A percentile compares a stretch with the other conserved stretches of the same genome.
phyloP scores from a whole-genome alignment of 2,888 invertebrate genomes.

The Limnephilus lunatus region DNA sequence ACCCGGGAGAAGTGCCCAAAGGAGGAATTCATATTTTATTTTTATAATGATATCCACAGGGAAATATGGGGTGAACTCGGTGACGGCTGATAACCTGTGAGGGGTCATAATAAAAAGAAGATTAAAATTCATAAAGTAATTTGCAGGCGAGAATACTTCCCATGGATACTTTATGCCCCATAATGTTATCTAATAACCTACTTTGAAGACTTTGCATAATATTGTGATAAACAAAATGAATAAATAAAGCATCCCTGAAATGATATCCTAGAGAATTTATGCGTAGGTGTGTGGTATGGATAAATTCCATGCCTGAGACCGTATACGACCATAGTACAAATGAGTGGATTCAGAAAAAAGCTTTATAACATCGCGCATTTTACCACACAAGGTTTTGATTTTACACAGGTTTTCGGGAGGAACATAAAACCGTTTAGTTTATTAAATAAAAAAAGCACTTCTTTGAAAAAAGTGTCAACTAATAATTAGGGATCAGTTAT shows the following conservation, averaged over 20 bases:
- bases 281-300: neutral
- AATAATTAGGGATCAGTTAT: too few species aligned
- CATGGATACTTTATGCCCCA: neutral
- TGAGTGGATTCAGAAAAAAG: neutral
- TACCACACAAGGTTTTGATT: too few species aligned
- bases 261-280: neutral
- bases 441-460: too few species aligned
- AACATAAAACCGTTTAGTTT: too few species aligned
- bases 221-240: neutral
- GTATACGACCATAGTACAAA: neutral
- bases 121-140: slow-evolving; percentile 37
- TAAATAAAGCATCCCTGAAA: neutral
- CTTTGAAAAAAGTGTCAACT: too few species aligned
- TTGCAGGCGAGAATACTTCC: slow-evolving; percentile 12
- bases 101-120: slow-evolving; percentile 8
- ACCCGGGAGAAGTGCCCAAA: slow-evolving; percentile 41
- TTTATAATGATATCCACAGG: slow-evolving; percentile 37
- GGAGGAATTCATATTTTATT: slow-evolving; percentile 53
- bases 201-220: neutral
- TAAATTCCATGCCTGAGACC: too few species aligned
- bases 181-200: neutral
- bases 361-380: too few species aligned
- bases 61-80: slow-evolving; percentile 18
- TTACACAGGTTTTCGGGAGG: too few species aligned
- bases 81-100: slow-evolving; percentile 36